Evolutionary conservation across 2,888 invertebrate genomes (phyloP).

Genomic region (Cloeon dipterum): DNA sequence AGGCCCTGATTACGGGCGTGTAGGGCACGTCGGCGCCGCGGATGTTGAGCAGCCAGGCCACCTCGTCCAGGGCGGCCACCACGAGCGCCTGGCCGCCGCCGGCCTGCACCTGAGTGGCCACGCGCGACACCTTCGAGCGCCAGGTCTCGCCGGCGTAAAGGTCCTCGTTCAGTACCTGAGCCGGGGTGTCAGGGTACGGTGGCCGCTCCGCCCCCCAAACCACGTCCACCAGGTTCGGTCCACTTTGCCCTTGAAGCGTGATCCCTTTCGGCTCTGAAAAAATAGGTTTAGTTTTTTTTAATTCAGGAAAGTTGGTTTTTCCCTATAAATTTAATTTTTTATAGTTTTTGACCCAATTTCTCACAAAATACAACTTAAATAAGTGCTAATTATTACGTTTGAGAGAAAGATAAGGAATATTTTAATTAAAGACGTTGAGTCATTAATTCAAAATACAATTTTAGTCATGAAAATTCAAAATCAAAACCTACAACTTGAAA

Average conservation of each 20-base stretch:
- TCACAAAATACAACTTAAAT: too few relatives aligned
- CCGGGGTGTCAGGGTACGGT: conserved; percentile 14
- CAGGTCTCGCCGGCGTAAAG: conserved; percentile 9
- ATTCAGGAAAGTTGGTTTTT: too few relatives aligned
- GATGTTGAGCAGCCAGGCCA: conserved; percentile 24
- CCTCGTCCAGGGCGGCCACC: conserved; percentile 22
- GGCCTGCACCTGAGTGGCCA: conserved; percentile 9
- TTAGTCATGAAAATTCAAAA: too few relatives aligned
- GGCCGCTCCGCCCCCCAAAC: conserved; percentile 18
- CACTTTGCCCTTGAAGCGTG: conserved; percentile 9
- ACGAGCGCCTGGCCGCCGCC: conserved; percentile 15
- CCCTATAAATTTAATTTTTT: too few relatives aligned
- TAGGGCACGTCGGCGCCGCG: conserved; percentile 21
- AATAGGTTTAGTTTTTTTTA: neutral
- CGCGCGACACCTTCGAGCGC: conserved; percentile 9
- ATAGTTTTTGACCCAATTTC: too few relatives aligned
- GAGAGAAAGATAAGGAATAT: too few relatives aligned
- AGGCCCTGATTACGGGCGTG: conserved; percentile 18
- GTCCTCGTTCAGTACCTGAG: conserved; percentile 14
- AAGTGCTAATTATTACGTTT: too few relatives aligned
- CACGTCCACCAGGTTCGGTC: conserved; percentile 19
- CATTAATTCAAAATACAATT: too few relatives aligned
- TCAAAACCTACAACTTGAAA: too few relatives aligned
- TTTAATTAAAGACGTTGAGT: too few relatives aligned
- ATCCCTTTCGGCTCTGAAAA: conserved; percentile 10